Evolutionary conservation across 2,888 invertebrate genomes (phyloP).

Genomic region (Spisula subtruncata): DNA sequence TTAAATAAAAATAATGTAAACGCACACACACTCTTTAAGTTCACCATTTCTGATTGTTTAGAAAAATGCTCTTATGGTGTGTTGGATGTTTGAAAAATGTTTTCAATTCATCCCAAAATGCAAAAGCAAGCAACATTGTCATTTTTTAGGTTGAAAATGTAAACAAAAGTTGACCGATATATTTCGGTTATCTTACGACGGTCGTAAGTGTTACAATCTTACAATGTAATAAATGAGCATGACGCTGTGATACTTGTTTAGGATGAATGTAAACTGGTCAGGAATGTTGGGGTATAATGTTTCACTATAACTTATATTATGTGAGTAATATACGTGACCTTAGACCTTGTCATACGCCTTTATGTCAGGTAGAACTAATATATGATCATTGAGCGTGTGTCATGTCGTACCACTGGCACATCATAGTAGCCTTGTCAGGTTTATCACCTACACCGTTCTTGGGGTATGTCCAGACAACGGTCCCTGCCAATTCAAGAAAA

Average conservation of each 20-base stretch:
- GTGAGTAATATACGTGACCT: constrained; percentile 11
- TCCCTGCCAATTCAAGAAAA: too few species aligned
- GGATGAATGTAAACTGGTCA: neutral
- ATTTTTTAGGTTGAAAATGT: neutral
- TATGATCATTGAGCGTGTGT: neutral
- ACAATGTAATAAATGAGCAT: neutral
- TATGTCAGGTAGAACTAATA: constrained; percentile 43
- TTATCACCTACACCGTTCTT: too few species aligned
- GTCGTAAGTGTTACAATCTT: neutral
- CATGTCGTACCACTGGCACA: neutral
- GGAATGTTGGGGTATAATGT: neutral
- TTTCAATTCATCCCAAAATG: too few species aligned
- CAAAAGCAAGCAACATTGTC: too few species aligned
- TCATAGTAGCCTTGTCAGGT: too few species aligned
- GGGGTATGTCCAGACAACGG: too few species aligned
- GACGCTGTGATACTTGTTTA: neutral
- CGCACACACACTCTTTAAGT: too few species aligned
- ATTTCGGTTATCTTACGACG: neutral
- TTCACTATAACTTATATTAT: neutral
- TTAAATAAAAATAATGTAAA: too few species aligned
- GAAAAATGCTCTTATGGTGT: too few species aligned
- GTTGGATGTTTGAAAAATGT: too few species aligned
- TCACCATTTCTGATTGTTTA: too few species aligned
- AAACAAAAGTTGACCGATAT: constrained; percentile 1
- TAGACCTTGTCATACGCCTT: constrained; percentile 26